Evolutionary conservation across 2,888 invertebrate genomes (phyloP).

Genomic region (Molorchus minor): DNA sequence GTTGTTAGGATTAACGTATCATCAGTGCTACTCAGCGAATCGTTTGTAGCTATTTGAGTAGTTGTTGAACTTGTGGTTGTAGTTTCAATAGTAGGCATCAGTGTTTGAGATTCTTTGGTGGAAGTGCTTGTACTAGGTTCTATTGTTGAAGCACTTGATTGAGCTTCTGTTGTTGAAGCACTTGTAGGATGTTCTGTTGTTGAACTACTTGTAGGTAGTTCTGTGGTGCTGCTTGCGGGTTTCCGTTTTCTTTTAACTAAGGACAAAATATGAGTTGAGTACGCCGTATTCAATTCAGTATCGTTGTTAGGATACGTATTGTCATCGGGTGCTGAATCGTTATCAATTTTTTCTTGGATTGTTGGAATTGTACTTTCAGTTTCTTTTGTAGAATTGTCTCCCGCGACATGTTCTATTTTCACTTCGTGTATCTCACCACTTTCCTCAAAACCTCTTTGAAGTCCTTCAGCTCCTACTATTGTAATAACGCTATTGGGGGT

Average conservation of each 20-base stretch:
- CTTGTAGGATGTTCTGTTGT: constrained; percentile 18
- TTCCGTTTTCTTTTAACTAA: constrained; percentile 48
- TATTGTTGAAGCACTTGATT: constrained; percentile 29
- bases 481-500: constrained; percentile 60
- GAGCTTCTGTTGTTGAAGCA: constrained; percentile 30
- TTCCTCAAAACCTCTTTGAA: constrained; percentile 56
- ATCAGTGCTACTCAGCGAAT: constrained; percentile 7
- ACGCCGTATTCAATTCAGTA: constrained; percentile 43
- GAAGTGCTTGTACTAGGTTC: too few relatives aligned
- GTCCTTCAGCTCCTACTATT: constrained; percentile 63
- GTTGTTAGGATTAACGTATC: constrained; percentile 1
- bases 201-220: too few relatives aligned
- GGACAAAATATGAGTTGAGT: constrained; percentile 51
- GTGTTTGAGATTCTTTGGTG: too few relatives aligned
- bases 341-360: not conserved
- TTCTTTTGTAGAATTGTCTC: not conserved
- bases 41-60: not conserved
- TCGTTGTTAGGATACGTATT: constrained; percentile 29
- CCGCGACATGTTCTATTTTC: constrained; percentile 26
- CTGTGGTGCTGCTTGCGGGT: constrained; percentile 13
- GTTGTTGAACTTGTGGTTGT: constrained; percentile 14
- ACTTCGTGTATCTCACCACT: constrained; percentile 45
- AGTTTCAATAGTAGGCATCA: not conserved
- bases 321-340: not conserved
- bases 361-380: not conserved